Evolutionary conservation across 2,113 vertebrate species (phyloP).

Genomic region (Macheiramphus alcinus): DNA sequence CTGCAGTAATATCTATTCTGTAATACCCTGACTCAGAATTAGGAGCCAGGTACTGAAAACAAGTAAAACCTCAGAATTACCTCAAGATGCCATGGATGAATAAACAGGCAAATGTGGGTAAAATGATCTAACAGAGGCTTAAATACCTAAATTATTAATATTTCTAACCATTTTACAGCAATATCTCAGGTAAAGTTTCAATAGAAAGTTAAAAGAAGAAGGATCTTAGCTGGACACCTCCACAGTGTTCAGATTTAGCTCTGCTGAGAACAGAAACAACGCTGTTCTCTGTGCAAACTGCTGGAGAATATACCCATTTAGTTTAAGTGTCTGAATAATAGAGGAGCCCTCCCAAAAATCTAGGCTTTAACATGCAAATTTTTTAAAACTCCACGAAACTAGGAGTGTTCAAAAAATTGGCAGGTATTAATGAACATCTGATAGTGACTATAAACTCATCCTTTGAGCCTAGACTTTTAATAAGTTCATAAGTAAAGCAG

Average conservation of each 20-base stretch:
- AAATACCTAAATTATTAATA: neutral
- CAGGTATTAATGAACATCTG: neutral
- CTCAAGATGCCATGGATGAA: neutral
- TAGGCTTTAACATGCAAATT: neutral
- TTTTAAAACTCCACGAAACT: neutral
- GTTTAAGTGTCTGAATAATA: neutral
- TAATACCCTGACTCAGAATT: neutral
- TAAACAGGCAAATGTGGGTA: neutral
- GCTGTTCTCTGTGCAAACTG: neutral
- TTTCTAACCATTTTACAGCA: neutral
- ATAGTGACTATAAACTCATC: neutral
- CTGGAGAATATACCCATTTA: neutral
- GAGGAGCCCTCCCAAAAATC: neutral
- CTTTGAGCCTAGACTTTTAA: neutral
- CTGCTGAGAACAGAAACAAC: neutral
- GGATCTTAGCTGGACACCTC: neutral
- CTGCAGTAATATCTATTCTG: neutral
- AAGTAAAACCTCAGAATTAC: neutral
- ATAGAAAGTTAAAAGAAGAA: neutral
- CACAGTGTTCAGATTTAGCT: neutral
- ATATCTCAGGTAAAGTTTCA: neutral
- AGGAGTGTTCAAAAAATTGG: neutral
- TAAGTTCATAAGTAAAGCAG: neutral
- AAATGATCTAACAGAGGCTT: neutral
- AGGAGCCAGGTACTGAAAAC: neutral